phyloP scores from a whole-genome alignment of 1,140 invertebrate genomes.

The Tenebrio molitor region DNA sequence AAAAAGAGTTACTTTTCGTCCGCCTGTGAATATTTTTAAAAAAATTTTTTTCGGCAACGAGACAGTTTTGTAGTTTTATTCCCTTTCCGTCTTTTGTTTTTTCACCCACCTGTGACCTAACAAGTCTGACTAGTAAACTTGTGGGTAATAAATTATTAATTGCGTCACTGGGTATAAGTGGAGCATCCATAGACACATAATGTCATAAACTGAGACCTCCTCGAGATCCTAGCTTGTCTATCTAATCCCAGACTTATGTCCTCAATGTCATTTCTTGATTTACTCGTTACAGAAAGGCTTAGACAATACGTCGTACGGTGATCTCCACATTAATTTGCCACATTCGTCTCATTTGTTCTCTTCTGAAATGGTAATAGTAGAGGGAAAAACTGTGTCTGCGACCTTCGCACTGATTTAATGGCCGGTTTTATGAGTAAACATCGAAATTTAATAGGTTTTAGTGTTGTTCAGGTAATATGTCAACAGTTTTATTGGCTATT shows the following conservation, averaged over 20 bases:
- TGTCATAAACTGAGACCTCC: slow-evolving; percentile 38
- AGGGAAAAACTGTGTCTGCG: background rate
- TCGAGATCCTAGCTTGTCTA: slow-evolving; percentile 37
- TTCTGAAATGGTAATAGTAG: background rate
- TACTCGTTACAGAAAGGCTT: slow-evolving; percentile 49
- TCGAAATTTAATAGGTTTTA: slow-evolving; percentile 32
- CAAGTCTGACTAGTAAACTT: too few relatives aligned
- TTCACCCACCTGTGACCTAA: too few relatives aligned
- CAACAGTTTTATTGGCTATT: slow-evolving; percentile 29
- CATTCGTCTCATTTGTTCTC: background rate
- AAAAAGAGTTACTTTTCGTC: too few relatives aligned
- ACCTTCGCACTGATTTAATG: slow-evolving; percentile 27
- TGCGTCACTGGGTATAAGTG: too few relatives aligned
- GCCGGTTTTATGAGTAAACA: slow-evolving; percentile 34
- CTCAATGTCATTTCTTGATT: slow-evolving; percentile 56
- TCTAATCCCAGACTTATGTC: slow-evolving; percentile 50
- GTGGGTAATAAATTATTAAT: too few relatives aligned
- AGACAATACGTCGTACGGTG: slow-evolving; percentile 20
- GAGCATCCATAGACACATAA: background rate
- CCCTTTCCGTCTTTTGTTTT: too few relatives aligned
- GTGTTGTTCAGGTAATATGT: slow-evolving; percentile 13
- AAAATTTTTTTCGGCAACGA: too few relatives aligned
- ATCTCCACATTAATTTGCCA: slow-evolving; percentile 19
- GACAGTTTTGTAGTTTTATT: too few relatives aligned
- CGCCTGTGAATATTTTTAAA: too few relatives aligned